phyloP scores from a whole-genome alignment of 92 coral and sea anemone genomes.

The Pocillopora meandrina region DNA sequence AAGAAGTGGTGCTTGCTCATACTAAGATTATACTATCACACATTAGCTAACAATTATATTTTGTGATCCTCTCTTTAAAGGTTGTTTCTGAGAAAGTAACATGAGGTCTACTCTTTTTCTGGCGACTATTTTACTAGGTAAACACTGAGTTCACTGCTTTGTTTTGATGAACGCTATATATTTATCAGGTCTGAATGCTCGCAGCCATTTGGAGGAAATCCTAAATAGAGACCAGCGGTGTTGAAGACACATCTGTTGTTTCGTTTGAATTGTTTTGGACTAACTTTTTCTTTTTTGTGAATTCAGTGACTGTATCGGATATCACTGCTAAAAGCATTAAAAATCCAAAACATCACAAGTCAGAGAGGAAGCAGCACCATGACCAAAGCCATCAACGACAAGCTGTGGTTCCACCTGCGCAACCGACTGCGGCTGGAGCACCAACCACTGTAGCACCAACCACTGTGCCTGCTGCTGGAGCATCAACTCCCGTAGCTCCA shows the following conservation, averaged over 20 bases:
- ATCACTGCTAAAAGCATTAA: slow-evolving; percentile 27
- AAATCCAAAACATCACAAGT: slow-evolving; percentile 2
- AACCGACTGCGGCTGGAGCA: not conserved
- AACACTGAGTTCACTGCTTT: not conserved
- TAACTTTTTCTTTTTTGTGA: not conserved
- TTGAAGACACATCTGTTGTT: not conserved
- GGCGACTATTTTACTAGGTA: slow-evolving; percentile 25
- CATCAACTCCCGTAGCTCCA: not conserved
- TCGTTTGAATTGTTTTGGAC: not conserved
- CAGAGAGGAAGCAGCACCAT: slow-evolving; percentile 3
- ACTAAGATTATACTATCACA: too few relatives aligned
- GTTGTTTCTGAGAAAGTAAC: not conserved
- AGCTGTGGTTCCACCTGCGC: not conserved
- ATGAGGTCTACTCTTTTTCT: slow-evolving; percentile 8
- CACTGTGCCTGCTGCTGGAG: not conserved
- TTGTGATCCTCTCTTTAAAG: not conserved
- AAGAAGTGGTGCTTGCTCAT: not conserved
- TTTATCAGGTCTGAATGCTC: not conserved
- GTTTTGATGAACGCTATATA: not conserved
- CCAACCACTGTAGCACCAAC: not conserved
- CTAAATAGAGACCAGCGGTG: too few relatives aligned
- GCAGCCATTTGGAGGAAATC: not conserved
- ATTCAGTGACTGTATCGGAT: slow-evolving; percentile 2
- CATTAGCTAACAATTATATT: not conserved
- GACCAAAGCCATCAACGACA: slow-evolving; percentile 41